Conservation (phyloP, 2,888 invertebrate species). For the Hecatera dysodea region DNA sequence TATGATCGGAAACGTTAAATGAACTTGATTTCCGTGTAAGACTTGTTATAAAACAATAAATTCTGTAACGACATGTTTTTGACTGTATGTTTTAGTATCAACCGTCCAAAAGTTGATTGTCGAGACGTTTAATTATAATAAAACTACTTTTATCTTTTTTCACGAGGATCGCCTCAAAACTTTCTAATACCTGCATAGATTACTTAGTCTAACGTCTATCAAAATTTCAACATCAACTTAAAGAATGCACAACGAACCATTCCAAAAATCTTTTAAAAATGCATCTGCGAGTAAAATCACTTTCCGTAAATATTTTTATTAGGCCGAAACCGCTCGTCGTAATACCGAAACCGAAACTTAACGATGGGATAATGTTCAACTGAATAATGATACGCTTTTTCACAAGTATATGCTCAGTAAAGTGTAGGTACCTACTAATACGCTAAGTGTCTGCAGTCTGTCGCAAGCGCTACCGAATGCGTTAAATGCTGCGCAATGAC, state of each 20-base stretch:
- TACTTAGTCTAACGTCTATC: conserved; percentile 17
- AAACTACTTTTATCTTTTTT: conserved; percentile 3
- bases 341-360: conserved; percentile 27
- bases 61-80: conserved; percentile 30
- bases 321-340: conserved; percentile 17
- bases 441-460: conserved; percentile 66
- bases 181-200: conserved; percentile 48
- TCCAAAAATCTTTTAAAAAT: conserved; percentile 2
- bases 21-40: conserved; percentile 48
- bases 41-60: conserved; percentile 56
- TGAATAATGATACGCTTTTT: conserved; percentile 34
- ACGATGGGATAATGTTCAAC: conserved; percentile 44
- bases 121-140: conserved; percentile 29
- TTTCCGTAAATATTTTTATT: conserved; percentile 44
- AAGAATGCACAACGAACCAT: conserved; percentile 27
- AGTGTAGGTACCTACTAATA: conserved; percentile 45
- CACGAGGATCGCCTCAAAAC: conserved; percentile 9
- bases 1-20: conserved; percentile 55
- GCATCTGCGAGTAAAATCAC: conserved; percentile 14
- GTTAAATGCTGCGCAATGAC: conserved; percentile 71
- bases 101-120: conserved; percentile 24
- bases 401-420: conserved; percentile 47
- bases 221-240: conserved; percentile 29
- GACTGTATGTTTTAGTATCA: conserved; percentile 37
- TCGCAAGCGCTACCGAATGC: conserved; percentile 68